A percentile compares a stretch with the other conserved stretches of the same genome.
These are phyloP conservation scores for Chaenogobius annularis DNA, from an alignment of 2,113 vertebrate genomes.

Conservation along the genomic window DNA sequence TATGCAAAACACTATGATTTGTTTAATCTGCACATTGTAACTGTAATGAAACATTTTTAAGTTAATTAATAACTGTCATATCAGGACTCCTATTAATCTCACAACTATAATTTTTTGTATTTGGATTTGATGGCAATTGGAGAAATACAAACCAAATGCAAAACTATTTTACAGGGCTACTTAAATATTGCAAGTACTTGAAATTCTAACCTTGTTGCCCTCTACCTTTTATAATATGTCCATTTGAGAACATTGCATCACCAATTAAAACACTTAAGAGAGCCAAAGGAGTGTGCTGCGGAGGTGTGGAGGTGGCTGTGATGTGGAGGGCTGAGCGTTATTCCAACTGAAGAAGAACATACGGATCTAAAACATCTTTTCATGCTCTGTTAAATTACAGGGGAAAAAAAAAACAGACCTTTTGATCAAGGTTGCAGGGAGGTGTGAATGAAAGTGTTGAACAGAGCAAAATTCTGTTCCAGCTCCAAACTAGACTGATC, in stretches of 20 bases:
- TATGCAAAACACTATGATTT: no score
- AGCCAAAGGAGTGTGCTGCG: slow-evolving; percentile 25
- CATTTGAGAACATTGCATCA: slow-evolving; percentile 23
- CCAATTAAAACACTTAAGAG: slow-evolving; percentile 47
- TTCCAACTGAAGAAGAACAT: slow-evolving; percentile 20
- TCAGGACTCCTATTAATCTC: neutral
- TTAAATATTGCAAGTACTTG: slow-evolving; percentile 5
- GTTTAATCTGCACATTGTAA: neutral
- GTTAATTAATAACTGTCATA: neutral
- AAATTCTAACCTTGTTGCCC: slow-evolving; percentile 4
- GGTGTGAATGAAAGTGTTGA: slow-evolving; percentile 29
- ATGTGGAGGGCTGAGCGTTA: slow-evolving; percentile 5
- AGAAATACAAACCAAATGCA: neutral
- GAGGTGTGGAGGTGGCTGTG: slow-evolving; percentile 13
- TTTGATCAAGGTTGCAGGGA: slow-evolving; percentile 18
- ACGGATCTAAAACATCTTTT: slow-evolving; percentile 32
- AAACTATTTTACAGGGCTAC: neutral
- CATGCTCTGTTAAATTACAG: slow-evolving; percentile 23
- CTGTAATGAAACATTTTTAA: neutral
- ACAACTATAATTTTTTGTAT: neutral
- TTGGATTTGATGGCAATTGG: neutral
- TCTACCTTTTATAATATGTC: slow-evolving; percentile 35
- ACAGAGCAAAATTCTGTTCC: slow-evolving; percentile 18
- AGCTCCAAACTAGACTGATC: slow-evolving; percentile 24
- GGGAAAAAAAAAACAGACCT: slow-evolving; percentile 28